Base-by-base conservation (phyloP, 2,113 vertebrate species). In the Aythya baeri region DNA sequence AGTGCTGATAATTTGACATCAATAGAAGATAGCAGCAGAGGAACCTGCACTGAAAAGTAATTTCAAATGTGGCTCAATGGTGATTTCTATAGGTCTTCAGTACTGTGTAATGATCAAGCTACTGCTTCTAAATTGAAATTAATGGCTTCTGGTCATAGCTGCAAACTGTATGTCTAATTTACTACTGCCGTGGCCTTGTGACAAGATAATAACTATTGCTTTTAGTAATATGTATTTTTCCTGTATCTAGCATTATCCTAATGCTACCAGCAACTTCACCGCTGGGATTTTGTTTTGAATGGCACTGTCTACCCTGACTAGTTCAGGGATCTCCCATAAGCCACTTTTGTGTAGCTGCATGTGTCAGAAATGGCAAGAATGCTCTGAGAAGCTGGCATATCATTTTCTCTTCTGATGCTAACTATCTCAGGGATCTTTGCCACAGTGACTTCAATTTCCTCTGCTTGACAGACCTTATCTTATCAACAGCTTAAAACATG, bases 361-460 rank as follows among this genome's bases (percentile, higher is more conserved):
- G 13, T 97, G 89, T 96, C 90, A 83, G 83, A 76, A 90, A 49
- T n/a, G 50, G 83, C 94, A 96, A 72, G 58, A 34, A 57, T 32
- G 73, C 85, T 94, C n/a, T 7, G 34, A 70, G 63, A 93, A 92
- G 43, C 4, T 96, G 82, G 72, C 78, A 88, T 50, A 91, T 95
- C 54, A 32, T 94, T 96, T 95, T 97, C 83, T 96, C 43, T 93
- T 83, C 72, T 79, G 72, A 63, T 96, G 81, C 79, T 94, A 95
- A 94, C 84, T 95, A 93, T 96, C 88, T 94, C 71, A 18, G 91
- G 93, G 81, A 95, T 91, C 89, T 95, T 86, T 96, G 95, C 92
- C 92, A 94, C 70, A 9, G 81, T 93, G 90, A 94, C 87, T 95
- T 97, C 91, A 94, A 95, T 97, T 97, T 97, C 90, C 83, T 91